phyloP scores from a whole-genome alignment of 2,113 vertebrate species.

The Platichthys flesus region DNA sequence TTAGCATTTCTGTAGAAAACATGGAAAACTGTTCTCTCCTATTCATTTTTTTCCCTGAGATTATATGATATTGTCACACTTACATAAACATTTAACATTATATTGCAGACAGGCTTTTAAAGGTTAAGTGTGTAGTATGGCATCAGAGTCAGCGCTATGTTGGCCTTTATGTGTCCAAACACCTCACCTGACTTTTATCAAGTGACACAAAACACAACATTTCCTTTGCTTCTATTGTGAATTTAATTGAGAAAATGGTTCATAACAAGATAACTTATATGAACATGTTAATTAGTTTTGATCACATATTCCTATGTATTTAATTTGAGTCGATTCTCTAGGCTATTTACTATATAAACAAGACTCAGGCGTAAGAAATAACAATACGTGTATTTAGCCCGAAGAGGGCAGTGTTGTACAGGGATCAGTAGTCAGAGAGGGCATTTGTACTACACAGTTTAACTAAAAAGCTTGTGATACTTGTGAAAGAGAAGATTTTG shows the following conservation, averaged over 20 bases:
- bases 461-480: neutral
- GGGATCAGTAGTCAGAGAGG: neutral
- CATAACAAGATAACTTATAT: too few species aligned
- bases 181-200: too few species aligned
- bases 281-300: too few species aligned
- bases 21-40: neutral
- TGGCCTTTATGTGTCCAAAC: too few species aligned
- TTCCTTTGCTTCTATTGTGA: too few species aligned
- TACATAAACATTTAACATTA: neutral
- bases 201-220: too few species aligned
- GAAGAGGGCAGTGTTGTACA: conserved; percentile 36
- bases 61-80: neutral
- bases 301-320: too few species aligned
- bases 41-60: neutral
- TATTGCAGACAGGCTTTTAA: neutral
- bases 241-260: too few species aligned
- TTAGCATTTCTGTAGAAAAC: neutral
- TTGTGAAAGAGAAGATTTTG: neutral
- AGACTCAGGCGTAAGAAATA: neutral
- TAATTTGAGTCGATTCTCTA: too few species aligned
- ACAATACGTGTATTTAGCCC: conserved; percentile 11
- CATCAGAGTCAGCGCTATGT: too few species aligned
- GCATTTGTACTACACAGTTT: too few species aligned
- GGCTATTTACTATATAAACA: neutral
- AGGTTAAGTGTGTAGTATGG: too few species aligned